Evolutionary conservation across 1,140 invertebrate species (phyloP).

Genomic region (Drosophila kepulauana): DNA sequence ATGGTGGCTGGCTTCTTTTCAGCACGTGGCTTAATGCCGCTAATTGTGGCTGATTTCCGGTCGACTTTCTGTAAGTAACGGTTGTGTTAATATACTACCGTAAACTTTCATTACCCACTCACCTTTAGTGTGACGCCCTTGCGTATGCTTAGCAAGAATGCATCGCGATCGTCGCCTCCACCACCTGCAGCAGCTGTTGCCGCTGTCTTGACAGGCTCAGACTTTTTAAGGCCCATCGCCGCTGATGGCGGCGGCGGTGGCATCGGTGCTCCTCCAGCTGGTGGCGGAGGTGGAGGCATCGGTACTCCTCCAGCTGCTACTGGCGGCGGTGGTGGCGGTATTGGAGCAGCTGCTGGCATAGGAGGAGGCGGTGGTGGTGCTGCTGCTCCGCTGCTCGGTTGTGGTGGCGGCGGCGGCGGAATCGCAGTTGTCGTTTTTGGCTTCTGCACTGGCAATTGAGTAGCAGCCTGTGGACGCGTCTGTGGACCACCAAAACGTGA

Average conservation of each 20-base stretch:
- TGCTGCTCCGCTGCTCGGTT: conserved; percentile 32
- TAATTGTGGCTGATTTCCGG: conserved; percentile 75
- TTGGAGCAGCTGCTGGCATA: conserved; percentile 38
- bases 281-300: conserved; percentile 36
- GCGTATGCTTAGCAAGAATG: conserved; percentile 74
- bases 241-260: conserved; percentile 50
- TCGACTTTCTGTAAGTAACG: conserved; percentile 67
- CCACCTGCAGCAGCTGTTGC: conserved; percentile 32
- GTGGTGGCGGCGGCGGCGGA: conserved; percentile 48
- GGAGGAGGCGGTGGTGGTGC: conserved; percentile 53
- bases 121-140: conserved; percentile 73
- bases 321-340: conserved; percentile 54
- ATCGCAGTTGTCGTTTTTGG: neutral
- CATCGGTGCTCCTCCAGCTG: conserved; percentile 23
- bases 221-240: conserved; percentile 45
- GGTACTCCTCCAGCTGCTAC: conserved; percentile 19
- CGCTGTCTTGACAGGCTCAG: conserved; percentile 24
- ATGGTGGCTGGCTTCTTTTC: conserved; percentile 64
- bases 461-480: neutral
- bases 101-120: neutral
- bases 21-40: conserved; percentile 64
- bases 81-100: neutral
- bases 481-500: neutral
- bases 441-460: conserved; percentile 7
- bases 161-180: conserved; percentile 62